Percentiles rank a stretch among this genome's conserved stretches.
Evolutionary conservation across 2,888 invertebrate species (phyloP).

Genomic region (Nomada ferruginata): DNA sequence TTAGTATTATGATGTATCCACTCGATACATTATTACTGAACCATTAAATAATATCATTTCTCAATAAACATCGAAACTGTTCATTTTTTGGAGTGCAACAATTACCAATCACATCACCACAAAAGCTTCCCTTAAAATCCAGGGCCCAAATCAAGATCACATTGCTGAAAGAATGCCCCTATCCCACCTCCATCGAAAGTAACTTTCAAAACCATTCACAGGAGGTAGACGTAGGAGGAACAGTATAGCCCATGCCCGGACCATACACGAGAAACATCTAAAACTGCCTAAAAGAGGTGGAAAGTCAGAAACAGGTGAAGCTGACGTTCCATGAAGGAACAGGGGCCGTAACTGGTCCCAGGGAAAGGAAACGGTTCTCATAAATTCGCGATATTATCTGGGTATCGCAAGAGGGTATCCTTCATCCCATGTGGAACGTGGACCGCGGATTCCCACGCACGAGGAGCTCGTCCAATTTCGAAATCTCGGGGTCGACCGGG

Average conservation of each 20-base stretch:
- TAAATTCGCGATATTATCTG: slow-evolving; percentile 75
- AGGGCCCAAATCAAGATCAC: no score
- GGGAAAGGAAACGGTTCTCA: slow-evolving; percentile 64
- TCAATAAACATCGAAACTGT: no score
- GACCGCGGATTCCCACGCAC: slow-evolving; percentile 69
- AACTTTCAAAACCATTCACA: no score
- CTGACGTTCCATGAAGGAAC: slow-evolving; percentile 31
- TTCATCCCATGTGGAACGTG: slow-evolving; percentile 40
- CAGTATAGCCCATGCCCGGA: not conserved
- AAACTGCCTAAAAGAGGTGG: slow-evolving; percentile 7
- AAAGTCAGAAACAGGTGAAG: slow-evolving; percentile 42
- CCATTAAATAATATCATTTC: no score
- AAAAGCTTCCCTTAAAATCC: no score
- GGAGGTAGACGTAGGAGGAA: not conserved
- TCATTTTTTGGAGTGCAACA: no score
- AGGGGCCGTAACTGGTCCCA: slow-evolving; percentile 46
- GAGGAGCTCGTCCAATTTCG: slow-evolving; percentile 67
- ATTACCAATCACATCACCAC: no score
- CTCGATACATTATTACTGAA: no score
- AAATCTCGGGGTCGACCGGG: slow-evolving; percentile 70
- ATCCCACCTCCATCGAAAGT: no score
- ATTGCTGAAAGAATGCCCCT: no score
- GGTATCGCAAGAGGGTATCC: slow-evolving; percentile 58
- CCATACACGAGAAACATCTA: not conserved
- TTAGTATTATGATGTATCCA: no score